Evolutionary conservation across 2,888 invertebrate species (phyloP), one percentile per base, ranked within the genome.

Genomic region (Lampropteryx suffumata): DNA sequence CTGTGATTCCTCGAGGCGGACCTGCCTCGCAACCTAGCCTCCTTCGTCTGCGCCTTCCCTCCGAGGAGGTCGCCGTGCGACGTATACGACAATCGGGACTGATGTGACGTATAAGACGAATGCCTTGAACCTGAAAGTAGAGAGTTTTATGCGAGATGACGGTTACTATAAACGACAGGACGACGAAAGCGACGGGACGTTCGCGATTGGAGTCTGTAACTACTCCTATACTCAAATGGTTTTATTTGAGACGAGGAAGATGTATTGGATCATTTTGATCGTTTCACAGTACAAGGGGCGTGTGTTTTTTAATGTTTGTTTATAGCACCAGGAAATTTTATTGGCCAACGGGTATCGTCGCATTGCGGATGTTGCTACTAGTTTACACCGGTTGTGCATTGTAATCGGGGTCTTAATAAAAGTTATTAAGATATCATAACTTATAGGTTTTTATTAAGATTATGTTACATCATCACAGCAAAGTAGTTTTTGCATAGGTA

Each of bases 101-200:
- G 97, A 83, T 98, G 98, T 56, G 98, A 98, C 66, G 98, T 98
- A 90, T 98, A 98, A 69, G 98, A 98, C 64, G 97, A 97, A 87
- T 98, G 97, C 65, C 98, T 94, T 62, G 98, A 96, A 68, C 96
- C 96, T 91, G 88, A 24, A 27, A 24, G 28, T 1, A 24, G 24
- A 2, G 5, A 26, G 24, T 26, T 26, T 40, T 21, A 14, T 17
- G 17, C 4, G 17, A 17, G 17, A 4, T 17, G 17, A n/a, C n/a
- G n/a, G n/a, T n/a, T n/a, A n/a, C n/a, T n/a, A n/a, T n/a, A n/a
- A n/a, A n/a, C n/a, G n/a, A n/a, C n/a, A n/a, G n/a, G n/a, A n/a
- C n/a, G n/a, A n/a, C n/a, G n/a, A n/a, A n/a, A n/a, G n/a, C n/a
- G n/a, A n/a, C n/a, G n/a, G n/a, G n/a, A n/a, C n/a, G n/a, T n/a